Conservation (phyloP, 2,797 vertebrate species). For the Phaenicophaeus curvirostris region DNA sequence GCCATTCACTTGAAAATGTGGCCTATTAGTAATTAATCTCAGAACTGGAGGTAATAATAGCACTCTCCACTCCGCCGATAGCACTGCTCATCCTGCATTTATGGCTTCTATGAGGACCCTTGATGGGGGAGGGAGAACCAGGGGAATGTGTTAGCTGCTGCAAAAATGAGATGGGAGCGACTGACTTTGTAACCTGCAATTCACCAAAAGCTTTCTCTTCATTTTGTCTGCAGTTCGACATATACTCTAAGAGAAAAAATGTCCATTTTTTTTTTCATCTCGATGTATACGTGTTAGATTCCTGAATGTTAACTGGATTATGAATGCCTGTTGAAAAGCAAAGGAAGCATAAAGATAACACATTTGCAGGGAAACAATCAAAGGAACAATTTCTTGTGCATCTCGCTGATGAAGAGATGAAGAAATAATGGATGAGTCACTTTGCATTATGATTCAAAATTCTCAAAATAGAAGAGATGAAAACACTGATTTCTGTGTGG, state of each 20-base stretch:
- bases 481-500: background rate
- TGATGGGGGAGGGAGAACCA: background rate
- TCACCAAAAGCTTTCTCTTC: background rate
- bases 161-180: background rate
- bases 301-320: conserved; percentile 54
- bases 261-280: background rate
- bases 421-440: conserved; percentile 59
- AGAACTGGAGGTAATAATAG: background rate
- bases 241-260: conserved; percentile 9
- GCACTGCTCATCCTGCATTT: background rate
- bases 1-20: background rate
- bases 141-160: background rate
- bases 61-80: background rate
- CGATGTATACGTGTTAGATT: background rate
- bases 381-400: conserved; percentile 4
- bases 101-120: background rate
- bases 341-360: background rate
- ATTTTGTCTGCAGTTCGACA: conserved; percentile 5
- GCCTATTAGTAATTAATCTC: conserved; percentile 38
- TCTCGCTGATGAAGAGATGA: conserved; percentile 31
- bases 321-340: background rate
- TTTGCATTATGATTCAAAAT: conserved; percentile 47
- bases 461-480: conserved; percentile 51
- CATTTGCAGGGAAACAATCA: conserved; percentile 34
- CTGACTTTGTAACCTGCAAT: background rate